phyloP scores from a whole-genome alignment of 1,140 invertebrate genomes.

The Drosophila ironensis region DNA sequence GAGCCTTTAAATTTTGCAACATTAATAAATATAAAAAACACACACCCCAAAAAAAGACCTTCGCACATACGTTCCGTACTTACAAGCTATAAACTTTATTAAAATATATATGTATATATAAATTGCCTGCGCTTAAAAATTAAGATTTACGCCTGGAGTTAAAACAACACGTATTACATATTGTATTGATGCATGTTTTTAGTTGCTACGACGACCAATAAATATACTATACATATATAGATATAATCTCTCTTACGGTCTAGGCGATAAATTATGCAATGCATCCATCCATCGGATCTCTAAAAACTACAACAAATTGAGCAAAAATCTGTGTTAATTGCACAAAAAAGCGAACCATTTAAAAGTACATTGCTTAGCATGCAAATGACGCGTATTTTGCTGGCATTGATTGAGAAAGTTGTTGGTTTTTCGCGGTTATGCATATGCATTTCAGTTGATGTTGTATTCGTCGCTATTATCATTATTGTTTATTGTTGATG shows the following conservation, averaged over 20 bases:
- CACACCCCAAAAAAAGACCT: background rate
- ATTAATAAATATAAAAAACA: too few relatives aligned
- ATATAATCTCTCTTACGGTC: constrained; percentile 41
- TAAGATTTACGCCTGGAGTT: constrained; percentile 66
- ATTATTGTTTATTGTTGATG: background rate
- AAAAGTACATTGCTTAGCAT: constrained; percentile 57
- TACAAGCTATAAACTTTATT: constrained; percentile 74
- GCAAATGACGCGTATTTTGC: constrained; percentile 45
- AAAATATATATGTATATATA: constrained; percentile 72
- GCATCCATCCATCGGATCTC: constrained; percentile 8
- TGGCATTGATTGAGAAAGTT: constrained; percentile 73
- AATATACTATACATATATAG: constrained; percentile 48
- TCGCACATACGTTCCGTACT: too few relatives aligned
- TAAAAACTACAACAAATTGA: constrained; percentile 68
- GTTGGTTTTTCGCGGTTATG: constrained; percentile 15
- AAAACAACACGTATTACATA: constrained; percentile 66
- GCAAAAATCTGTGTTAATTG: constrained; percentile 65
- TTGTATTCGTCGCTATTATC: constrained; percentile 14
- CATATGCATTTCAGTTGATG: constrained; percentile 1
- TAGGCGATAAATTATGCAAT: constrained; percentile 33
- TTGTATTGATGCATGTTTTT: constrained; percentile 49
- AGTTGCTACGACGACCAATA: constrained; percentile 63
- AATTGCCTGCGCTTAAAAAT: constrained; percentile 75
- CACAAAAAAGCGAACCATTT: constrained; percentile 64
- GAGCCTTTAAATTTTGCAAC: too few relatives aligned